Evolutionary conservation across 2,797 vertebrate species (phyloP).

Genomic region (Acanthornis magna): DNA sequence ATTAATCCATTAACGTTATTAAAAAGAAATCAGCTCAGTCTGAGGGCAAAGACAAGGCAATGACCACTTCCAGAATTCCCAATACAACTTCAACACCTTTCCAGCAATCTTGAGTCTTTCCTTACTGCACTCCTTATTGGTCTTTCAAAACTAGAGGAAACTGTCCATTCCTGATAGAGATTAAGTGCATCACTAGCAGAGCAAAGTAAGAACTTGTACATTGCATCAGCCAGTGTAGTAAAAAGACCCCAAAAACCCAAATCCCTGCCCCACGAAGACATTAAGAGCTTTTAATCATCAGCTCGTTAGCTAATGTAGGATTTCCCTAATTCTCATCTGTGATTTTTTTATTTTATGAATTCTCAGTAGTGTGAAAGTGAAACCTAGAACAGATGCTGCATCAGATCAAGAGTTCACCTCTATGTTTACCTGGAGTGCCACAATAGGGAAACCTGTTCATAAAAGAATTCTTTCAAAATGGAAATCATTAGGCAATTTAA

Average conservation of each 20-base stretch:
- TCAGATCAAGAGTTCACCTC: not conserved
- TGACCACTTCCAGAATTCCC: not conserved
- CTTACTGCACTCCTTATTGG: not conserved
- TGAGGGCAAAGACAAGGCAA: not conserved
- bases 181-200: not conserved
- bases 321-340: not conserved
- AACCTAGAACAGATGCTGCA: not conserved
- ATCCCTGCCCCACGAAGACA: not conserved
- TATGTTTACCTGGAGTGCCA: not conserved
- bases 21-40: not conserved
- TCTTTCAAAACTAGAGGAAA: not conserved
- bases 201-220: not conserved
- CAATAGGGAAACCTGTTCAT: not conserved
- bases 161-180: not conserved
- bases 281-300: not conserved
- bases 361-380: not conserved
- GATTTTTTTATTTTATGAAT: not conserved
- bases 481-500: not conserved
- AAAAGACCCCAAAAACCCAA: fast-evolving
- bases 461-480: not conserved
- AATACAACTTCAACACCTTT: not conserved
- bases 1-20: not conserved
- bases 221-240: not conserved
- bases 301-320: not conserved
- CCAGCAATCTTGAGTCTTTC: not conserved